Base-by-base conservation (phyloP, 2,888 invertebrate genomes). In the Magallana nippona region DNA sequence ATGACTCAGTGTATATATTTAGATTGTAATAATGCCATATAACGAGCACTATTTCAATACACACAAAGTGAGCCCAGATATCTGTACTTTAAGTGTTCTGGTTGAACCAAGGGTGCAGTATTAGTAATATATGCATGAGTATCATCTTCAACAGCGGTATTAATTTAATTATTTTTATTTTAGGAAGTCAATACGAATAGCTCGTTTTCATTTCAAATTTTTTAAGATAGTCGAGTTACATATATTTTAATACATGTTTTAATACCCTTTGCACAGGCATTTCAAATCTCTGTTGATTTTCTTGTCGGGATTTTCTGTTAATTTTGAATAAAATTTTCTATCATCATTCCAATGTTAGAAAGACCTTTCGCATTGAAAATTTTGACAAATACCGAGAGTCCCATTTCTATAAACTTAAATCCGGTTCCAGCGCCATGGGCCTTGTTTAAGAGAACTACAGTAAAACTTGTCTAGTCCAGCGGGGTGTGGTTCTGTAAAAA, bases 101-200 rank as follows among this genome's bases (percentile, higher is more conserved):
- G 5, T 44, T 44, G 56, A 78, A 84, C 85, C 5, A n/a, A n/a
- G 3, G 82, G 81, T 55, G 81, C n/a, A 8, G 13, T 55, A 22
- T 83, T 22, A 60, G 79, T 15, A 13, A 83, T 78, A 27, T 78
- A 82, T 63, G 44, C 56, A 15, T 32, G 5, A 8, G 79, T 80
- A 5, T 81, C 27, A 32, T 17, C 10, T 71, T 78, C 55, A 22
- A 85, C 58, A 78, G 79, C 63, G 1, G 60, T 55, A 63, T 83
- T 58, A n/a, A 80, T 85, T 78, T 63, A 0, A 11, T 56, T 83
- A 10, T 56, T 60, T 83, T 86, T 83, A 62, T 82, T 84, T 84
- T 83, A 5, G 82, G 80, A 62, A 84, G 32, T 15, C 82, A 83
- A 78, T 83, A 86, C 56, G 84, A 86, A 44, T 80, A 63, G 58